Base-by-base conservation (phyloP, 2,113 vertebrate genomes). In the Nannospalax galili region DNA sequence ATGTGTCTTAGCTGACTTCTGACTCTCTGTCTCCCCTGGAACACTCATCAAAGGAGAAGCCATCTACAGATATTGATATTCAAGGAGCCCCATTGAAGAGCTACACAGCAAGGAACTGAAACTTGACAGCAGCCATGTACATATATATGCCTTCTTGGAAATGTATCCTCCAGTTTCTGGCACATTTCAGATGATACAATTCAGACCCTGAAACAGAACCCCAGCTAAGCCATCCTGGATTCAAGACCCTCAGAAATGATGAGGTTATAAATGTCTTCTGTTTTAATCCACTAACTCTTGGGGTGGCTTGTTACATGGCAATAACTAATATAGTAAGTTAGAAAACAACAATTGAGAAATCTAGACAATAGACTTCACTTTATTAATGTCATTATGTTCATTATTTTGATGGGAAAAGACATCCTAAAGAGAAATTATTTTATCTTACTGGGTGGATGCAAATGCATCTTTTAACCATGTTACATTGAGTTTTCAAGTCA, bases 401-500 rank as follows among this genome's bases (percentile, higher is more conserved):
- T 95, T 62, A 17, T 60, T 40, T 58, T 73, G 35, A 28, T 12
- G 17, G 42, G 28, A 3, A 5, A 40, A 62, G 48, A 30, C 7
- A 40, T 65, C 70, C 78, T 69, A 7, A 94, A 64, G 58, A 91
- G 35, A 97, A 92, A 82, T 10, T 30, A 30, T 45, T 86, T 92
- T 28, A 90, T 87, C 20, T 93, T 65, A 48, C 20, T 79, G n/a
- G 15, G 22, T 93, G 52, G 45, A 64, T 56, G 9, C 80, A 91
- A 84, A 35, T 62, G 7, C 4, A 90, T 92, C 82, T 91, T 58
- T 19, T 37, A 69, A 32, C 9, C 48, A 74, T 42, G 12, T 80
- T 35, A 45, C 73, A 65, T 86, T 73, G 60, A 20, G 3, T 92
- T 96, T 93, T 92, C 60, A 87, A 82, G 56, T 75, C 28, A 40